These are phyloP conservation scores for Temnothorax longispinosus DNA, from an alignment of 1,140 invertebrate species.

Conservation along the genomic window DNA sequence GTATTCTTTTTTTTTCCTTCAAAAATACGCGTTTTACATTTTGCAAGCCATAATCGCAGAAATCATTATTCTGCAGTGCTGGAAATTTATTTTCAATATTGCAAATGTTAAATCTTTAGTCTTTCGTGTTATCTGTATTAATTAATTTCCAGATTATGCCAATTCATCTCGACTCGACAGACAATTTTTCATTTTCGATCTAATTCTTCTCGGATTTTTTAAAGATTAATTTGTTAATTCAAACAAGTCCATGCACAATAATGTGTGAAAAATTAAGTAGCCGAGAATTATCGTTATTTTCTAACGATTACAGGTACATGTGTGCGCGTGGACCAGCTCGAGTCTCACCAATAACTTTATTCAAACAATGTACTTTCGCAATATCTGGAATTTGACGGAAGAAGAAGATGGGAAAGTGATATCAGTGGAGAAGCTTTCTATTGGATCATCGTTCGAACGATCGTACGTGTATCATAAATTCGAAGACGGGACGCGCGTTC, in stretches of 20 bases:
- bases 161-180: no score
- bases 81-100: not conserved
- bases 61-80: not conserved
- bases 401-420: slow-evolving; percentile 61
- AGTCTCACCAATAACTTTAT: slow-evolving; percentile 26
- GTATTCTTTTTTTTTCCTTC: not conserved
- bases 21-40: not conserved
- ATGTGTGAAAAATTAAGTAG: not conserved
- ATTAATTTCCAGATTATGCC: no score
- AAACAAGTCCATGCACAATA: not conserved
- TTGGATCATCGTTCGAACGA: not conserved
- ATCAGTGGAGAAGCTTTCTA: slow-evolving; percentile 20
- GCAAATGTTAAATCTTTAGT: not conserved
- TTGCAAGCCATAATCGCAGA: not conserved
- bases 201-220: no score
- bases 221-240: not conserved
- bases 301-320: slow-evolving; percentile 51
- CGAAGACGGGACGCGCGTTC: slow-evolving; percentile 69
- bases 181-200: not conserved
- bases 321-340: slow-evolving; percentile 61
- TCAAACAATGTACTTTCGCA: slow-evolving; percentile 76
- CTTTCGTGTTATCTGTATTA: no score
- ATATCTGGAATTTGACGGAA: slow-evolving; percentile 74
- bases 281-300: not conserved
- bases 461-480: slow-evolving; percentile 73